Base-by-base conservation (phyloP, 2,888 invertebrate species). In the Sphaerophoria rueppellii region DNA sequence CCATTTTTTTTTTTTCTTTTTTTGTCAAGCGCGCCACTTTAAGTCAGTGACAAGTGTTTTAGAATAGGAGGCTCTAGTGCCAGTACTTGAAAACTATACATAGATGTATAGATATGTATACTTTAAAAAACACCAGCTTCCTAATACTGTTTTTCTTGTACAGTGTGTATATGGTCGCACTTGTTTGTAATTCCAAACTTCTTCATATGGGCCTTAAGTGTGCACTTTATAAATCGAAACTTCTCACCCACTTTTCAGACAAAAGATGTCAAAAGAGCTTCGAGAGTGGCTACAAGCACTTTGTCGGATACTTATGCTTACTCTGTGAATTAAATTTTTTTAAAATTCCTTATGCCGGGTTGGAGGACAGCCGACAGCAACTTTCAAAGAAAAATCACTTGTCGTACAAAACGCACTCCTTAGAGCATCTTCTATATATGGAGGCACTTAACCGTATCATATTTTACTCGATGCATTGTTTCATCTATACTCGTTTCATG, bases 221-320 rank as follows among this genome's bases (percentile, higher is more conserved):
- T 73, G 67, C 60, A 77, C 58, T 67, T 65, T 67, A 77, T 67
- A 78, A 70, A 70, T 78, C 63, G 78, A 78, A 82, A 82, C 78
- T 78, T 82, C 82, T 78, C 82, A 82, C 79, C 79, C 79, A 82
- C 69, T 82, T 77, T 73, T 58, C 52, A 82, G 46, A 82, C 79
- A 82, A 82, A 50, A 69, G 82, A 70, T 79, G 37, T 60, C 69
- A 78, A 70, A 82, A 78, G 81, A 74, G 63, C 69, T 70, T 74
- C 57, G 46, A 70, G 58, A 79, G 69, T 35, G 67, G 54, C 78
- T 78, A 73, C 67, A 82, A 82, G 73, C 72, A 78, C 82, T 81
- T 71, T 71, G 70, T 60, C 65, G 63, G 57, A 70, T 75, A 76
- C 81, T 76, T 76, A 76, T 70, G 52, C 57, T 65, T 76, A 81